Conservation (phyloP, 2,113 vertebrate species). For the Hypanus sabinus region DNA sequence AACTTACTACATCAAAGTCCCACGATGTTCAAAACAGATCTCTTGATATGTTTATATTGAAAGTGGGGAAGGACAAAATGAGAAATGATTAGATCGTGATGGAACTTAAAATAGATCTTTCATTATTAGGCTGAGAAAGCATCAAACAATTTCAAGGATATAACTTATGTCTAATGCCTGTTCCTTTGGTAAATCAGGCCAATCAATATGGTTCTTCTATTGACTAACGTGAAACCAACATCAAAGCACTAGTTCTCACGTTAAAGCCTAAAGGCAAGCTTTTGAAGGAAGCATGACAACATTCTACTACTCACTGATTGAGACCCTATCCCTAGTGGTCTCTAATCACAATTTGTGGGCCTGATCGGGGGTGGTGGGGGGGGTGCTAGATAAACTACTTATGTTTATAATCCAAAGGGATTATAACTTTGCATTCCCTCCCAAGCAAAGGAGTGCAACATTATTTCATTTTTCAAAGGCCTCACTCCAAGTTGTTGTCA, state of each 20-base stretch:
- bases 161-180: neutral
- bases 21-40: neutral
- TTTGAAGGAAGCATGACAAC: neutral
- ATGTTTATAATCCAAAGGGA: neutral
- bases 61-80: neutral
- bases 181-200: neutral
- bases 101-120: slow-evolving; percentile 2
- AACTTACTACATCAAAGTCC: neutral
- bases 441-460: no score
- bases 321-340: neutral
- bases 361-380: no score
- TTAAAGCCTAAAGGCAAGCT: neutral
- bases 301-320: neutral
- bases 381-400: neutral
- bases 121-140: neutral
- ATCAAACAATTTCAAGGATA: neutral
- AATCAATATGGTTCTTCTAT: neutral
- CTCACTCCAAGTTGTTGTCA: neutral
- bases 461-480: neutral
- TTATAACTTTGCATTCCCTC: neutral
- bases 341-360: neutral
- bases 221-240: neutral
- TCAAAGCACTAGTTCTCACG: neutral
- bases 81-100: neutral
- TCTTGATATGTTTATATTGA: neutral